A percentile compares a stretch with the other conserved stretches of the same genome.
Evolutionary conservation across 2,888 invertebrate species (phyloP).

Genomic region (Tetrapedia diversipes): DNA sequence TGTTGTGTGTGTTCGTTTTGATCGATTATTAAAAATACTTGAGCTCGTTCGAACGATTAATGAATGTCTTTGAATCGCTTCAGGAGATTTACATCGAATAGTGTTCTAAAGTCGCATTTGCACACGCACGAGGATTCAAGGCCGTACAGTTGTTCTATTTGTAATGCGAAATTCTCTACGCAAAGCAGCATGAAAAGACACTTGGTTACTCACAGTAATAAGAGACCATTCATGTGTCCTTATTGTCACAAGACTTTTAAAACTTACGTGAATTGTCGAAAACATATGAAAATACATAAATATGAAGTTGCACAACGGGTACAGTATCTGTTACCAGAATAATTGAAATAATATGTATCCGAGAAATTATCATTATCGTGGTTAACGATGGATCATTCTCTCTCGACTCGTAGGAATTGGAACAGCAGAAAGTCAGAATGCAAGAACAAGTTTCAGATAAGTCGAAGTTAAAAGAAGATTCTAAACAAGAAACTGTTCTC

Average conservation of each 20-base stretch:
- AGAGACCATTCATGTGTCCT: conserved; percentile 81
- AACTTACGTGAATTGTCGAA: conserved; percentile 85
- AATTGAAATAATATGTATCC: neutral
- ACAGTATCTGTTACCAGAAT: conserved; percentile 21
- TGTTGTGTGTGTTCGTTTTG: too few relatives aligned
- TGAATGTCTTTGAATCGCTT: conserved; percentile 7
- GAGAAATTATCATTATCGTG: neutral
- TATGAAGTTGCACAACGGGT: conserved; percentile 83
- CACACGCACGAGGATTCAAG: conserved; percentile 84
- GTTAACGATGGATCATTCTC: neutral
- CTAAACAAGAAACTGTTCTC: neutral
- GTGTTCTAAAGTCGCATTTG: conserved; percentile 85
- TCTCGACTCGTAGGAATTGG: conserved; percentile 70
- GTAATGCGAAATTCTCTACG: conserved; percentile 82
- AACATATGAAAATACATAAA: conserved; percentile 87
- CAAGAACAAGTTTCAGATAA: conserved; percentile 14
- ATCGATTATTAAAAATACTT: too few relatives aligned
- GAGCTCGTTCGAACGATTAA: too few relatives aligned
- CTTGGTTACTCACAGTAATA: conserved; percentile 81
- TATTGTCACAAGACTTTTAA: conserved; percentile 82
- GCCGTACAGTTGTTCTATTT: conserved; percentile 84
- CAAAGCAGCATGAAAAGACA: conserved; percentile 82
- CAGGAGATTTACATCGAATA: conserved; percentile 84
- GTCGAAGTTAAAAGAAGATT: neutral
- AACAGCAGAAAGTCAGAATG: conserved; percentile 68